A percentile compares a stretch with the other conserved stretches of the same genome.
Evolutionary conservation across 1,140 invertebrate species (phyloP).

Genomic region (Orius insidiosus): DNA sequence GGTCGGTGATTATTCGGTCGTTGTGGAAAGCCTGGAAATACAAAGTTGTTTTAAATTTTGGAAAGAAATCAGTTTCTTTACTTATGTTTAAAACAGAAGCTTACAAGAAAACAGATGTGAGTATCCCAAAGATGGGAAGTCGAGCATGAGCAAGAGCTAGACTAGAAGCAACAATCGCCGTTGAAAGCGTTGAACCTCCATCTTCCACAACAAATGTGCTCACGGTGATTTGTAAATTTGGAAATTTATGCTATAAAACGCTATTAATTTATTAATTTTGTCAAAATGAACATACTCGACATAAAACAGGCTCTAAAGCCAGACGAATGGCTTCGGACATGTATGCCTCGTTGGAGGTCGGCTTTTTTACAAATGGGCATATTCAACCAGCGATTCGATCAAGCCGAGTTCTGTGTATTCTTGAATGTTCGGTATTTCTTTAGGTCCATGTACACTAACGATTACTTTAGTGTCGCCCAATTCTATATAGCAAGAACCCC

Average conservation of each 20-base stretch:
- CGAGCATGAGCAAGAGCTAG: slow-evolving; percentile 65
- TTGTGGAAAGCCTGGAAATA: no score
- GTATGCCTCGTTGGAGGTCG: not conserved
- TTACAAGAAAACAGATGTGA: slow-evolving; percentile 37
- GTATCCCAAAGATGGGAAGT: slow-evolving; percentile 73
- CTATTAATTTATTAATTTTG: no score
- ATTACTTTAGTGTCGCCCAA: slow-evolving; percentile 70
- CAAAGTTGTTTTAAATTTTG: no score
- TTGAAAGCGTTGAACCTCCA: slow-evolving; percentile 61
- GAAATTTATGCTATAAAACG: slow-evolving; percentile 28
- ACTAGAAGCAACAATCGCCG: slow-evolving; percentile 68
- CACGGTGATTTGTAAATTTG: slow-evolving; percentile 59
- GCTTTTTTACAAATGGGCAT: slow-evolving; percentile 46
- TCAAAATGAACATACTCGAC: slow-evolving; percentile 20
- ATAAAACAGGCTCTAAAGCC: slow-evolving; percentile 56
- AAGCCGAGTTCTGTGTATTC: slow-evolving; percentile 56
- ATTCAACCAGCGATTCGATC: slow-evolving; percentile 70
- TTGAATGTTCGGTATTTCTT: slow-evolving; percentile 59
- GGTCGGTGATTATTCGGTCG: no score
- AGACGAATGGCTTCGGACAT: not conserved
- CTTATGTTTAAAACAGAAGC: no score
- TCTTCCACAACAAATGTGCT: slow-evolving; percentile 68
- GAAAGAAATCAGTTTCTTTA: no score
- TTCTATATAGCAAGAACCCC: slow-evolving; percentile 82
- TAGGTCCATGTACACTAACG: slow-evolving; percentile 69